Base-by-base conservation (phyloP, 2,113 vertebrate genomes). In the Datnioides undecimradiatus region DNA sequence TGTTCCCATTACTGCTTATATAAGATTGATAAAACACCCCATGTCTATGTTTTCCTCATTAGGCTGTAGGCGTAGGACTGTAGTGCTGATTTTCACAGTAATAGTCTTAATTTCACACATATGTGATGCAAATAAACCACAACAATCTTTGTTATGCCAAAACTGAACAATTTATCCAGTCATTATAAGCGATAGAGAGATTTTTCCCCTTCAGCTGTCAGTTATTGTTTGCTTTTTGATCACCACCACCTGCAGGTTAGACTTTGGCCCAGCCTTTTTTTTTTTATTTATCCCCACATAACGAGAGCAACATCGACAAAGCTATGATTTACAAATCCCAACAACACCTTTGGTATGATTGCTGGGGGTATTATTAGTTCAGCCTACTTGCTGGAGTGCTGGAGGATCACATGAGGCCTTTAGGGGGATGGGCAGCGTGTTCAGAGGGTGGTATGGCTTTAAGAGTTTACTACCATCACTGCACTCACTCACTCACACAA, bases 401-500 rank as follows among this genome's bases (percentile, higher is more conserved):
- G 59, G 34, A 78, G 82, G 78, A 91, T 92, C 91, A 91, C 88
- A 91, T 91, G 90, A 88, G 87, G 76, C 76, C 84, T 76, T 48
- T 65, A 77, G 90, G 93, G 93, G 92, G 93, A 91, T 90, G 92
- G 93, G 86, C 84, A 86, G 66, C 43, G 67, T 76, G 79, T 86
- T 63, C 34, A 43, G 88, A 75, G 89, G 84, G 81, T 80, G 84
- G 92, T 93, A 87, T 88, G 92, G 94, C 95, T 96, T 96, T 96
- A 96, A 97, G 95, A 95, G 92, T 94, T 89, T 91, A 88, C 88
- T 92, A 92, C 86, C 82, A 87, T 59, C 84, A 36, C 65, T 29
- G 45, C 78, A 7, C 84, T 54, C 74, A 21, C 83, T 13, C 87
- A 68, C 71, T 38, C 77, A 45, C 70, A 55, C 51, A 62, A 14